Evolutionary conservation across 2,797 vertebrate genomes (phyloP).

Genomic region (Microctenopoma stevenorrisi): DNA sequence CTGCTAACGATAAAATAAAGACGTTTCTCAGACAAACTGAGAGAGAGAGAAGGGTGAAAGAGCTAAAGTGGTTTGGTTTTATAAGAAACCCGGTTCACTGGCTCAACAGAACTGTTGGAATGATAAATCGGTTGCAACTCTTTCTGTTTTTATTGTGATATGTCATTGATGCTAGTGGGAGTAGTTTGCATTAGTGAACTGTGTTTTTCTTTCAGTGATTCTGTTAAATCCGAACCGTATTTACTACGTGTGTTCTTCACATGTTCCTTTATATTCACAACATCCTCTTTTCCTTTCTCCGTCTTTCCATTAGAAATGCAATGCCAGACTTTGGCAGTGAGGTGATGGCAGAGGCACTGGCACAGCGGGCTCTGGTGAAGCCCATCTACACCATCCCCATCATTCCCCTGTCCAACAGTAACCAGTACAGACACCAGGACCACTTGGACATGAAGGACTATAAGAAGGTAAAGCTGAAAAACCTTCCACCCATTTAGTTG

Average conservation of each 20-base stretch:
- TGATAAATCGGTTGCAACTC: no score
- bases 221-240: neutral
- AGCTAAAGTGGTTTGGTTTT: no score
- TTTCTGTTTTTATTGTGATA: no score
- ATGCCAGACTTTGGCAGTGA: conserved; percentile 95
- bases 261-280: neutral
- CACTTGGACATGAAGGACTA: conserved; percentile 95
- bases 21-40: no score
- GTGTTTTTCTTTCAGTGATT: neutral
- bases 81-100: no score
- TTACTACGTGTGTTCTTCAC: neutral
- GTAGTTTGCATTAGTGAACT: no score
- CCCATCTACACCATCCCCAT: conserved; percentile 96
- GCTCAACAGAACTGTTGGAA: no score
- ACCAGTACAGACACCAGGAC: conserved; percentile 95
- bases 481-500: neutral
- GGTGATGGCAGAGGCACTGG: conserved; percentile 96
- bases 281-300: neutral
- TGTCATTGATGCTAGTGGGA: no score
- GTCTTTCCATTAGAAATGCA: conserved; percentile 83
- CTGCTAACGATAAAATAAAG: no score
- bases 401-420: conserved; percentile 91
- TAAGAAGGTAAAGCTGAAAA: conserved; percentile 84
- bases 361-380: conserved; percentile 91
- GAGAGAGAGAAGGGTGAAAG: no score